phyloP scores from a whole-genome alignment of 2,113 vertebrate genomes.

The Phasianus colchicus region DNA sequence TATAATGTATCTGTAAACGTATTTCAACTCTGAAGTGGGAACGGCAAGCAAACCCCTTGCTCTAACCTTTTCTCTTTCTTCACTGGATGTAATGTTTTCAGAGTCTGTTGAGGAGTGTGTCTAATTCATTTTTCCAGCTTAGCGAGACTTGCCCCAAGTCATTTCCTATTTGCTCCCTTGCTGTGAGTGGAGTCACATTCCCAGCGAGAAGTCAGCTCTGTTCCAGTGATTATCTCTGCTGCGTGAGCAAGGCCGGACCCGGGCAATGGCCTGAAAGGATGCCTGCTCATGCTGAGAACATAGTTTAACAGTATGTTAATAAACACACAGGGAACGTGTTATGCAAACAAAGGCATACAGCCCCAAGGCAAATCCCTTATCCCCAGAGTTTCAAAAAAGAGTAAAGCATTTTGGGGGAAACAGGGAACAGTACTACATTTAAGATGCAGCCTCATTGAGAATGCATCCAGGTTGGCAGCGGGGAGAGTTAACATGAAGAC shows the following conservation, averaged over 20 bases:
- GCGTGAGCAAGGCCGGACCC: background rate
- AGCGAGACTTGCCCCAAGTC: conserved; percentile 68
- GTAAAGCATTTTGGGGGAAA: conserved; percentile 6
- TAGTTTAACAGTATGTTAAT: conserved; percentile 65
- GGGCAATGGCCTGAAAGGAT: background rate
- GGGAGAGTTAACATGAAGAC: conserved; percentile 34
- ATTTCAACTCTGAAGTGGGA: conserved; percentile 31
- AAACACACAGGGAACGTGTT: conserved; percentile 54
- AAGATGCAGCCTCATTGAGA: conserved; percentile 18
- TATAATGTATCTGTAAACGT: background rate
- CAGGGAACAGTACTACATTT: background rate
- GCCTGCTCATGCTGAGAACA: conserved; percentile 52
- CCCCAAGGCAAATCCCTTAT: conserved; percentile 20
- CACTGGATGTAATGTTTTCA: conserved; percentile 53
- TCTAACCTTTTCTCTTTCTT: conserved; percentile 58
- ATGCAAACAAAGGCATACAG: conserved; percentile 45
- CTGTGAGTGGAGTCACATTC: conserved; percentile 73
- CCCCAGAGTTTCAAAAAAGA: conserved; percentile 5
- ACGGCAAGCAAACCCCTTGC: conserved; percentile 43
- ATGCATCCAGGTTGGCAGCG: background rate
- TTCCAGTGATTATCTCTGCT: conserved; percentile 65
- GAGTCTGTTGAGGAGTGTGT: conserved; percentile 71
- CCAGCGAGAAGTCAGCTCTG: conserved; percentile 52
- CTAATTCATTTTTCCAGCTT: conserved; percentile 79
- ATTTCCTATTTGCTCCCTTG: conserved; percentile 74